phyloP scores from a whole-genome alignment of 2,113 vertebrate genomes.

The Solenodon paradoxus region DNA sequence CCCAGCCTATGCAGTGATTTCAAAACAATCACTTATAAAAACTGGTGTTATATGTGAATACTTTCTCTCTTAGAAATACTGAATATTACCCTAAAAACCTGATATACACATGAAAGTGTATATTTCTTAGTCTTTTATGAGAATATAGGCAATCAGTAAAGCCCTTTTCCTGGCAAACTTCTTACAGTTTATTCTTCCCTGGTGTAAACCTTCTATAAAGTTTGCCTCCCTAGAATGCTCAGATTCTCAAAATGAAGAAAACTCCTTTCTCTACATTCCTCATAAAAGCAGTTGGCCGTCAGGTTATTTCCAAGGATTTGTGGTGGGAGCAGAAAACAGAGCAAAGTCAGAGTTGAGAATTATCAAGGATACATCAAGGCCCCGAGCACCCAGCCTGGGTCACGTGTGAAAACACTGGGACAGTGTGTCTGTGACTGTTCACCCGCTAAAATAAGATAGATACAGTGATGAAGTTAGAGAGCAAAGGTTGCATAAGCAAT shows the following conservation, averaged over 20 bases:
- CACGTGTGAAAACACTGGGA: no score
- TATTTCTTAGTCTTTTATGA: background rate
- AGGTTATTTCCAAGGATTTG: background rate
- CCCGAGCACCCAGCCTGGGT: no score
- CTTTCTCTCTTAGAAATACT: background rate
- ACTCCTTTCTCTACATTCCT: background rate
- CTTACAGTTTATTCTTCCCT: background rate
- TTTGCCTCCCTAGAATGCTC: background rate
- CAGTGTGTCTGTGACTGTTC: no score
- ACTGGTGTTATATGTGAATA: background rate
- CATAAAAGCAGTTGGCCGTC: background rate
- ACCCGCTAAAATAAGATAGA: no score
- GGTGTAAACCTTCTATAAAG: background rate
- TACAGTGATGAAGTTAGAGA: no score
- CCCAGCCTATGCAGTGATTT: background rate
- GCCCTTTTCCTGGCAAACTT: background rate
- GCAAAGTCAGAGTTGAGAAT: no score
- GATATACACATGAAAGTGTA: background rate
- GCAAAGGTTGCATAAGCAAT: no score
- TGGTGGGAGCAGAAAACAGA: no score
- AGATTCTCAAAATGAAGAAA: conserved; percentile 26
- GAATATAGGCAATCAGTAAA: background rate
- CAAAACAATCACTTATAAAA: background rate
- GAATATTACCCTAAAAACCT: background rate
- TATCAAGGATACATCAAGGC: no score